phyloP scores from a whole-genome alignment of 1,140 invertebrate genomes.

The Camponotus floridanus region DNA sequence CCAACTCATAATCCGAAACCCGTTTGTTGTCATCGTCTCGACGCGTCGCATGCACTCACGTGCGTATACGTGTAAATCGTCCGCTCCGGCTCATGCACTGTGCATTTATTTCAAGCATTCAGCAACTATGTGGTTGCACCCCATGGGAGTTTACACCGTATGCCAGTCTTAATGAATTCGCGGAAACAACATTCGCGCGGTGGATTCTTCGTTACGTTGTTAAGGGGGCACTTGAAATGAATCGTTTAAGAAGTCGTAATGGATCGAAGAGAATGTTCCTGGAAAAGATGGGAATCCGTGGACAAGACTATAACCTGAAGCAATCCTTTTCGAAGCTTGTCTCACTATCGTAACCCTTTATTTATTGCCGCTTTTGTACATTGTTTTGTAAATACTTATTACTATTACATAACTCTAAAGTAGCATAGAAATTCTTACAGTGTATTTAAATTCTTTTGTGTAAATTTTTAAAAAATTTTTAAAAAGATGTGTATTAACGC shows the following conservation, averaged over 20 bases:
- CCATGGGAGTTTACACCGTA: constrained; percentile 43
- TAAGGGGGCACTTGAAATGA: constrained; percentile 65
- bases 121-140: constrained; percentile 49
- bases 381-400: neutral
- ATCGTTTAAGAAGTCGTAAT: constrained; percentile 65
- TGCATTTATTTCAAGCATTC: constrained; percentile 71
- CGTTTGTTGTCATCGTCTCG: neutral
- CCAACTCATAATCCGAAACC: neutral
- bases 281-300: constrained; percentile 60
- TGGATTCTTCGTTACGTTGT: constrained; percentile 65
- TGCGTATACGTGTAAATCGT: constrained; percentile 52
- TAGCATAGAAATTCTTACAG: no score
- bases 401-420: neutral
- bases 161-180: constrained; percentile 72
- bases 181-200: constrained; percentile 66
- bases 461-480: neutral
- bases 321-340: neutral
- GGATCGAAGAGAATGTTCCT: constrained; percentile 52
- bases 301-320: constrained; percentile 3
- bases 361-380: neutral
- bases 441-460: no score
- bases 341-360: neutral
- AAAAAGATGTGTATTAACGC: no score
- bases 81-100: constrained; percentile 38
- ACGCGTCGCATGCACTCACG: constrained; percentile 43